Evolutionary conservation across 2,797 vertebrate species (phyloP), one percentile per base, ranked within the genome.

Genomic region (Coracias cyanogaster): DNA sequence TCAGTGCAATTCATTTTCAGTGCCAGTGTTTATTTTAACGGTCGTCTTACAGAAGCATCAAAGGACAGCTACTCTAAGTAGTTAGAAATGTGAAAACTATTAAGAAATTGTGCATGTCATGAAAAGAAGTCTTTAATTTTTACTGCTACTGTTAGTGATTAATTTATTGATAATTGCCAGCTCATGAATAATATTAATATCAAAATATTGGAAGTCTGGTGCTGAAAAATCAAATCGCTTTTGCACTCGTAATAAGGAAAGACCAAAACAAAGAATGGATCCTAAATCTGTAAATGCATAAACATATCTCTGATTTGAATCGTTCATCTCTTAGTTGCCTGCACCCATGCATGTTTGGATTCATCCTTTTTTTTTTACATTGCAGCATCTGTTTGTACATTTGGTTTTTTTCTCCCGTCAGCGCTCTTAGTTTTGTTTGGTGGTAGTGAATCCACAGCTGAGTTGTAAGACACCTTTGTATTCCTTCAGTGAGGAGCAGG

Each of bases 221-320:
- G 88, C 89, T 86, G 55, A 96, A 93, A 97, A 94, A 73, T 48
- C 69, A 22, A 66, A 41, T 87, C 12, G 3, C 25, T 85, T 43
- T 93, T 79, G 31, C 52, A 58, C 18, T 61, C 35, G 43, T 94
- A 54, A 94, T 80, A 65, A 96, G 81, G 90, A 96, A 82, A 94
- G 46, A 82, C 49, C 54, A 95, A 96, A 94, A 3, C 77, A 74
- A 94, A 28, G 74, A 82, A 70, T 93, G 96, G 97, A 97, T 97
- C 94, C 96, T 97, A 97, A 95, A 97, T 97, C 97, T 97, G 95
- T 97, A 97, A 97, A 96, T 96, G 96, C 95, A 80, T 79, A 87
- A 89, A 52, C 86, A 78, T 70, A 52, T 46, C 65, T 91, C 78
- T 93, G 55, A 41, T 89, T 81, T 72, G 69, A 81, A 46, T 96